Evolutionary conservation across 2,113 vertebrate genomes (phyloP), one percentile per base, ranked within the genome.

Genomic region (Alexandromys fortis): DNA sequence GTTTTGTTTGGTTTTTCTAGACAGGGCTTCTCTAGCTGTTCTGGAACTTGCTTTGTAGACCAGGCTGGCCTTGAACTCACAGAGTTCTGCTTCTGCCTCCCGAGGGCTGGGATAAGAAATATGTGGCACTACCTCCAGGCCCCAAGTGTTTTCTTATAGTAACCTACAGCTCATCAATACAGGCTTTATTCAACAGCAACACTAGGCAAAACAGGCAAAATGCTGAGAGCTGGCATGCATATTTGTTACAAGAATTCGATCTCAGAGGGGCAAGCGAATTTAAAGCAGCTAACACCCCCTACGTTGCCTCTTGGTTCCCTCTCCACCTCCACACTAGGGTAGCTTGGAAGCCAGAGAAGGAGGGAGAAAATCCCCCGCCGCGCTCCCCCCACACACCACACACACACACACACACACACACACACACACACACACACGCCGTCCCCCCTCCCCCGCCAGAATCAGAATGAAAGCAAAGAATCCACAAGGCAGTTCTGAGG

Each of bases 221-320:
- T 7, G 33, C 24, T 26, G 7, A 83, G 45, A 76, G 33, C 61
- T 21, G 49, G 61, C 4, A 12, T 13, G 26, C 68, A 9, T 75
- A 85, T 93, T 35, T 90, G 79, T 49, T 67, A n/a, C 86, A 95
- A 38, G 79, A 97, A 93, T 24, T 35, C 38, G 16, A n/a, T 61
- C 52, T 35, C 28, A 24, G 82, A 87, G 5, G 47, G 96, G 77
- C 67, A 72, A 91, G 88, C 77, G 82, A 76, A 83, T 58, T 91
- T 45, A 73, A 73, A 83, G 38, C 12, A 2, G 82, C 67, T 77
- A 24, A 94, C 73, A 26, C 47, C 75, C 24, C 2, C 58, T 38
- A 79, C 14, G 55, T 77, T 49, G 65, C 42, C 82, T 94, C 83
- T 58, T 17, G 28, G 42, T 14, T 91, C 78, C 75, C 58, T 38